Base-by-base conservation (phyloP, 37 sponge, comb jelly and placozoan genomes). In the Diacarnus erythraeanus region DNA sequence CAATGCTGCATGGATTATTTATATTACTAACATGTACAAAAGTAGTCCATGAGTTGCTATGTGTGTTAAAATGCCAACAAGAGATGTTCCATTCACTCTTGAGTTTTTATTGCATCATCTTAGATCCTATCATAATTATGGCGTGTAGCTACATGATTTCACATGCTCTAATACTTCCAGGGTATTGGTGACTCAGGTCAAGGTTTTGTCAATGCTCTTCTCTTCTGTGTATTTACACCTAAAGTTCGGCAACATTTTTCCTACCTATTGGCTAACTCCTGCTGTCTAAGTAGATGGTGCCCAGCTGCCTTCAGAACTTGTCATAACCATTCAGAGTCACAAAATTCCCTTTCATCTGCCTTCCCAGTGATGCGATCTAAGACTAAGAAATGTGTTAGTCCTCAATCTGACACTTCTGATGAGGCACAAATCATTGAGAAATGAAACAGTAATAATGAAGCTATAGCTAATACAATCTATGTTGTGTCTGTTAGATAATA, bases 171-270 rank as follows among this genome's bases (percentile, higher is more conserved):
- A n/a, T n/a, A n/a, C n/a, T n/a, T n/a, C n/a, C n/a, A 90, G 91
- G 91, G 81, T 34, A 82, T 85, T 77, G 91, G 86, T 44, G 91
- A 90, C 38, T 86, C 86, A 26, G 91, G 83, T 0, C 91, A 90
- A 69, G 91, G 91, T 0, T 82, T 90, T 66, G 74, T 82, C 36
- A 90, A 90, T 74, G 86, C 82, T 15, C 31, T 90, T 25, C 75
- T 90, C 44, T 90, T 85, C 79, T 84, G 86, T 72, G 69, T 77
- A 35, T 54, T 90, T 38, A 80, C 81, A 9, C 70, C 75, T 1
- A 80, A 75, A 54, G 81, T 87, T 12, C 40, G 87, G 31, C 38
- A 80, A 17, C 79, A 86, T 34, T 44, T 86, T 1, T 2, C 78
- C 42, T 2, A 30, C 31, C 60, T 27, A 3, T 27, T 59, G 60